Conservation (phyloP, 2,888 invertebrate genomes). For the Rhagium mordax region DNA sequence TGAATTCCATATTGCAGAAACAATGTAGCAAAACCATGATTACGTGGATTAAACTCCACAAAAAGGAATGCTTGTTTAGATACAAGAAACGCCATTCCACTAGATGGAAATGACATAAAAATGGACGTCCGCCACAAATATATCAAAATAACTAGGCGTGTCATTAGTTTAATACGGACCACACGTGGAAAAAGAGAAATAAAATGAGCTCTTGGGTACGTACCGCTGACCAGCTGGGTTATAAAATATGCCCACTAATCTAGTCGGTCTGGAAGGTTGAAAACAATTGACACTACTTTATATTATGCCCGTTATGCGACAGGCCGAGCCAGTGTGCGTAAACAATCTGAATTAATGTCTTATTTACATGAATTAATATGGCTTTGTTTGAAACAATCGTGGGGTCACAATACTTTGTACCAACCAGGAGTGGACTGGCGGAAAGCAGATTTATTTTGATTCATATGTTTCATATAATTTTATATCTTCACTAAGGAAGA, state of each 20-base stretch:
- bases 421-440: background rate
- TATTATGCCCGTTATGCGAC: constrained; percentile 35
- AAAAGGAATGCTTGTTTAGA: background rate
- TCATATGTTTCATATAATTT: too few relatives aligned
- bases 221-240: constrained; percentile 23
- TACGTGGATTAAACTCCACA: background rate
- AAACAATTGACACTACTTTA: constrained; percentile 43
- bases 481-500: too few relatives aligned
- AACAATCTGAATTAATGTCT: constrained; percentile 51
- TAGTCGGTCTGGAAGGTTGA: constrained; percentile 31
- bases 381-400: constrained; percentile 18
- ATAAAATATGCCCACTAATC: constrained; percentile 24
- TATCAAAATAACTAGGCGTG: background rate
- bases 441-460: background rate
- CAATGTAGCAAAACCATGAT: background rate
- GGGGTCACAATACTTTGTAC: constrained; percentile 4
- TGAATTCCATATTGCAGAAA: background rate
- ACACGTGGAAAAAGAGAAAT: constrained; percentile 24
- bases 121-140: background rate
- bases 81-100: background rate
- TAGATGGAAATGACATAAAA: background rate
- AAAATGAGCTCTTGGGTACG: constrained; percentile 17
- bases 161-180: constrained; percentile 3
- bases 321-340: constrained; percentile 24
- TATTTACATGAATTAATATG: constrained; percentile 53